These are phyloP conservation scores for Notodonta ziczac DNA, from an alignment of 2,888 invertebrate genomes.

Conservation along the genomic window DNA sequence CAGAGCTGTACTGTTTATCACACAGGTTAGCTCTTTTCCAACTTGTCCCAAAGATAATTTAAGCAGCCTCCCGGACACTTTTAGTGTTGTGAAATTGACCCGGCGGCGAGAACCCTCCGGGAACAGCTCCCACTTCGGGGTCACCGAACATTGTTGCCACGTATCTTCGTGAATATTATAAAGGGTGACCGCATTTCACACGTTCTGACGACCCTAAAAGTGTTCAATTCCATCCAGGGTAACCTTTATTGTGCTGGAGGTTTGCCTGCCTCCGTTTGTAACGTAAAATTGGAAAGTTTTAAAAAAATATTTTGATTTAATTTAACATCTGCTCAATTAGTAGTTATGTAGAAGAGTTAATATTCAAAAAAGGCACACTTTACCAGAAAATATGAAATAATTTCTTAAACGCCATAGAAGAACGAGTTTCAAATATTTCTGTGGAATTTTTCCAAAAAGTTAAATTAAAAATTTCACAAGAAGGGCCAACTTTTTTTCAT, in stretches of 20 bases:
- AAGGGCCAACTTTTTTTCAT: constrained; percentile 8
- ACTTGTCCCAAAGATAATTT: constrained; percentile 72
- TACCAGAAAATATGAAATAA: constrained; percentile 14
- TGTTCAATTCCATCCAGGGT: constrained; percentile 52
- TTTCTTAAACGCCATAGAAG: constrained; percentile 9
- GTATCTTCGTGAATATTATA: constrained; percentile 68
- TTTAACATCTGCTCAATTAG: not conserved
- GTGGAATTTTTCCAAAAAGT: constrained; percentile 21
- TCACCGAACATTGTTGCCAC: constrained; percentile 64
- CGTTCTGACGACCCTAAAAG: constrained; percentile 61
- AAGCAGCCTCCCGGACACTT: constrained; percentile 56
- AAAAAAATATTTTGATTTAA: not conserved
- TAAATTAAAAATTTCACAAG: constrained; percentile 27
- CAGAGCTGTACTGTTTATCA: constrained; percentile 66
- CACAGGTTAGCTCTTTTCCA: constrained; percentile 63
- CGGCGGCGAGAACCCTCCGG: constrained; percentile 50
- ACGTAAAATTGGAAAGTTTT: no score
- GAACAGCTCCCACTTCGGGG: constrained; percentile 62
- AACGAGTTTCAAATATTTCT: constrained; percentile 14
- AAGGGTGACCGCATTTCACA: constrained; percentile 62
- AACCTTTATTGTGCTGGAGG: constrained; percentile 52
- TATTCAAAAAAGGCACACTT: not conserved
- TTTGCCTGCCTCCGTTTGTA: not conserved
- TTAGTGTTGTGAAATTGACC: constrained; percentile 68
- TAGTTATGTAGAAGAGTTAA: not conserved